These are phyloP conservation scores for Eupeodes latifasciatus DNA, from an alignment of 2,888 invertebrate genomes.

Conservation along the genomic window DNA sequence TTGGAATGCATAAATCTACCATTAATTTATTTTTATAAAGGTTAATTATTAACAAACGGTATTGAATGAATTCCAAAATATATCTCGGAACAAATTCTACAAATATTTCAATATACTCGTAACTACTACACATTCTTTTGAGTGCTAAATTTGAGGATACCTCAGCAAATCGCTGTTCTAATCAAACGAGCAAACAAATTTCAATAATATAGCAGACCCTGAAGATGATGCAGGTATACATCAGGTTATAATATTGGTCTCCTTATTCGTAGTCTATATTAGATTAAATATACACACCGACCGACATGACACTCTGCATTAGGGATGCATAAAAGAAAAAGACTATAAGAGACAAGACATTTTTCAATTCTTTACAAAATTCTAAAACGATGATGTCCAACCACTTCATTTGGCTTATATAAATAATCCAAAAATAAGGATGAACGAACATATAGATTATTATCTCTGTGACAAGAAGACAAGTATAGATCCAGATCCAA, in stretches of 20 bases:
- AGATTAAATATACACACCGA: background rate
- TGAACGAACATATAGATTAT: conserved; percentile 49
- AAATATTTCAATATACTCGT: too few species aligned
- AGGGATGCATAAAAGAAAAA: background rate
- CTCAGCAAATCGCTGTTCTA: conserved; percentile 24
- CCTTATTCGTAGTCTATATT: background rate
- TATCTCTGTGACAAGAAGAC: conserved; percentile 26
- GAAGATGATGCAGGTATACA: background rate
- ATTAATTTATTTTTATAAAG: too few species aligned
- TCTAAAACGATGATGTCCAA: conserved; percentile 67
- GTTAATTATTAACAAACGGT: too few species aligned
- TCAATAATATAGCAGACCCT: conserved; percentile 12
- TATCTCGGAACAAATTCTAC: too few species aligned
- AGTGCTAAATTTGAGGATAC: too few species aligned
- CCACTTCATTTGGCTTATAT: conserved; percentile 70
- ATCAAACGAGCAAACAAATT: conserved; percentile 61
- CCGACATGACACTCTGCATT: background rate
- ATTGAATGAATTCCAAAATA: too few species aligned
- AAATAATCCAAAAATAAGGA: conserved; percentile 69
- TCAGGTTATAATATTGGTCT: conserved; percentile 34
- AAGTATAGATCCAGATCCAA: background rate
- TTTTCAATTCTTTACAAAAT: conserved; percentile 50
- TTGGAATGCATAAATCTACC: too few species aligned
- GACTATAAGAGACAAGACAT: conserved; percentile 21
- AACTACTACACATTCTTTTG: too few species aligned